These are phyloP conservation scores for Mola mola DNA, from an alignment of 2,113 vertebrate genomes.

Conservation along the genomic window DNA sequence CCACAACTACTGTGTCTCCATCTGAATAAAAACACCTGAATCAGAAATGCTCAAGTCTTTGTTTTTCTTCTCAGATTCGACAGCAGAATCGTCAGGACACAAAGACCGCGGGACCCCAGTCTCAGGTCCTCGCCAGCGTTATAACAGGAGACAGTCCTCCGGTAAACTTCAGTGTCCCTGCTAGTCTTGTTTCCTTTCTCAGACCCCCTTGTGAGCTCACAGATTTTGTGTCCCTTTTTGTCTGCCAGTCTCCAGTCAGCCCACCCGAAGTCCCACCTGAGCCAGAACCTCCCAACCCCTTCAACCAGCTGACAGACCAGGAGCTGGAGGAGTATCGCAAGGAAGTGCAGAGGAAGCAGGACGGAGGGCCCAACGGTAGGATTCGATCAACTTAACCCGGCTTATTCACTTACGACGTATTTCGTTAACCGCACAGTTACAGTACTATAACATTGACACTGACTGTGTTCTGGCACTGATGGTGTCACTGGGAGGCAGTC, in stretches of 20 bases:
- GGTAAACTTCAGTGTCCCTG: slow-evolving; percentile 68
- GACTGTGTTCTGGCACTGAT: too few species aligned
- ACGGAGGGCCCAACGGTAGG: slow-evolving; percentile 85
- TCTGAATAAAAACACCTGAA: not conserved
- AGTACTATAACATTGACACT: too few species aligned
- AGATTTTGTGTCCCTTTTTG: slow-evolving; percentile 13
- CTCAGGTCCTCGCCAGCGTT: slow-evolving; percentile 92
- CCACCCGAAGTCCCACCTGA: slow-evolving; percentile 71
- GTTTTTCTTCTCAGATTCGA: slow-evolving; percentile 83
- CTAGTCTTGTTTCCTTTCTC: not conserved
- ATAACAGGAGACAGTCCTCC: slow-evolving; percentile 90
- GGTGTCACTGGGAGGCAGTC: too few species aligned
- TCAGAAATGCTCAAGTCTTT: not conserved
- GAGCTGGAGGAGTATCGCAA: slow-evolving; percentile 96
- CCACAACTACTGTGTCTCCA: not conserved
- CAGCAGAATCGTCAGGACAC: slow-evolving; percentile 97
- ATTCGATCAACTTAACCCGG: not conserved
- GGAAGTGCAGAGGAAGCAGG: slow-evolving; percentile 94
- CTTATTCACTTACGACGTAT: too few species aligned
- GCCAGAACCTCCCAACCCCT: slow-evolving; percentile 92
- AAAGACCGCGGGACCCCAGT: slow-evolving; percentile 96
- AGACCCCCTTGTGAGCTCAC: not conserved
- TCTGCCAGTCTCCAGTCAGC: slow-evolving; percentile 87
- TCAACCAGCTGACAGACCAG: slow-evolving; percentile 95
- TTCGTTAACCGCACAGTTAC: too few species aligned